Percentiles rank a stretch among this genome's conserved stretches.
Conservation (phyloP, 2,113 vertebrate species). For the Terrapene triunguis region DNA sequence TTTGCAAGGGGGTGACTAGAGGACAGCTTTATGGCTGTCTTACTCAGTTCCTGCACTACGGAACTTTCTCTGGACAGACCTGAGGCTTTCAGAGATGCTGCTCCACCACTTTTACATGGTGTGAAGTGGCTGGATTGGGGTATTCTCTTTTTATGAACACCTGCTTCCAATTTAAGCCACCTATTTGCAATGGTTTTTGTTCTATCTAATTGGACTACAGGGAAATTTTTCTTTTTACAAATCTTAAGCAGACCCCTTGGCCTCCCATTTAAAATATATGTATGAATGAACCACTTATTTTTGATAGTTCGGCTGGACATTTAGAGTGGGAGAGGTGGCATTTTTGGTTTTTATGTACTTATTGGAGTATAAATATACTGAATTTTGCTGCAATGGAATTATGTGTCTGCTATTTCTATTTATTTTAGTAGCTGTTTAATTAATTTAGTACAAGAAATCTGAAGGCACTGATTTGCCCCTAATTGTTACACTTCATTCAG, state of each 20-base stretch:
- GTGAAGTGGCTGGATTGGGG: background rate
- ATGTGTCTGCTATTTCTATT: background rate
- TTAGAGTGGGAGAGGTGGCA: background rate
- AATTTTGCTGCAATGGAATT: background rate
- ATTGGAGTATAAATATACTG: background rate
- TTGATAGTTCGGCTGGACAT: background rate
- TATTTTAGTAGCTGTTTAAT: background rate
- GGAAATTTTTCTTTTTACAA: background rate
- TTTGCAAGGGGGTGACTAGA: background rate
- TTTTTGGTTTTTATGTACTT: background rate
- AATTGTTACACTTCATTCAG: background rate
- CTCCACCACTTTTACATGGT: background rate
- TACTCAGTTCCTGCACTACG: background rate
- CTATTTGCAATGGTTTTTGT: background rate
- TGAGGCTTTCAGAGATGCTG: background rate
- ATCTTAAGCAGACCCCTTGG: background rate
- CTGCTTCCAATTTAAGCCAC: background rate
- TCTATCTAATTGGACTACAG: background rate
- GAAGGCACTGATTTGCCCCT: background rate
- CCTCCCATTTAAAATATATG: background rate
- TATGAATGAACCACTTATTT: background rate
- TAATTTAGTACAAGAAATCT: background rate
- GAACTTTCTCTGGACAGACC: background rate
- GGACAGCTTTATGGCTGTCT: background rate
- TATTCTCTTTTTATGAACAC: background rate